phyloP scores from a whole-genome alignment of 1,140 invertebrate species.

The Brachystomella parvula region DNA sequence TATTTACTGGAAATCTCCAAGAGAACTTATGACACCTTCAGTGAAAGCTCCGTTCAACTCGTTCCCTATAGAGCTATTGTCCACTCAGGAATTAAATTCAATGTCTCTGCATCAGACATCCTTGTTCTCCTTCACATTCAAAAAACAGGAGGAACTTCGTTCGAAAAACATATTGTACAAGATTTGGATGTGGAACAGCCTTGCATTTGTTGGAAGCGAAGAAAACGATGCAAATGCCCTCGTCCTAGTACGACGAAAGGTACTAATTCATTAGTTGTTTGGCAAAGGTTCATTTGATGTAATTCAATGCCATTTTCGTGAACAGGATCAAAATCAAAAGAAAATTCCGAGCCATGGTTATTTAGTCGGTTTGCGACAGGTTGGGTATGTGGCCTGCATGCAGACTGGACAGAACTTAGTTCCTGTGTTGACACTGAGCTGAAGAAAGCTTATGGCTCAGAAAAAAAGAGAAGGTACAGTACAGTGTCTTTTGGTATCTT shows the following conservation, averaged over 20 bases:
- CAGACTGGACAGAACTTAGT: slow-evolving; percentile 95
- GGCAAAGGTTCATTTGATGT: not conserved
- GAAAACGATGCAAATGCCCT: slow-evolving; percentile 86
- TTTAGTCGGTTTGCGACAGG: slow-evolving; percentile 97
- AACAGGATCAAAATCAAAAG: slow-evolving; percentile 2
- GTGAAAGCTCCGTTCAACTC: slow-evolving; percentile 24
- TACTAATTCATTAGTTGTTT: not conserved
- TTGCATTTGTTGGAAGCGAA: slow-evolving; percentile 73
- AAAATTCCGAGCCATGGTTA: slow-evolving; percentile 71
- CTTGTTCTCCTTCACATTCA: slow-evolving; percentile 98
- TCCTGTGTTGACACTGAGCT: slow-evolving; percentile 78
- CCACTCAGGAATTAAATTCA: slow-evolving; percentile 27
- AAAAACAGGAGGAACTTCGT: slow-evolving; percentile 89
- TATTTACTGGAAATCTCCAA: not conserved
- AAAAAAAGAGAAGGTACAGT: slow-evolving; percentile 56
- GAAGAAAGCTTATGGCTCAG: slow-evolving; percentile 73
- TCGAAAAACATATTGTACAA: slow-evolving; percentile 87
- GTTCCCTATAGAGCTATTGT: slow-evolving; percentile 31
- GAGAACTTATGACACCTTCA: not conserved
- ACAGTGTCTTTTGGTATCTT: slow-evolving; percentile 17
- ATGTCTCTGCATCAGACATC: slow-evolving; percentile 58
- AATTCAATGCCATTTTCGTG: not conserved
- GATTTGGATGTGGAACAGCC: slow-evolving; percentile 82
- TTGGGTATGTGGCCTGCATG: slow-evolving; percentile 97
- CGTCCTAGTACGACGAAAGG: slow-evolving; percentile 50